These are phyloP conservation scores for Clarias platycephalus DNA, from an alignment of 2,797 vertebrate genomes.

Conservation along the genomic window DNA sequence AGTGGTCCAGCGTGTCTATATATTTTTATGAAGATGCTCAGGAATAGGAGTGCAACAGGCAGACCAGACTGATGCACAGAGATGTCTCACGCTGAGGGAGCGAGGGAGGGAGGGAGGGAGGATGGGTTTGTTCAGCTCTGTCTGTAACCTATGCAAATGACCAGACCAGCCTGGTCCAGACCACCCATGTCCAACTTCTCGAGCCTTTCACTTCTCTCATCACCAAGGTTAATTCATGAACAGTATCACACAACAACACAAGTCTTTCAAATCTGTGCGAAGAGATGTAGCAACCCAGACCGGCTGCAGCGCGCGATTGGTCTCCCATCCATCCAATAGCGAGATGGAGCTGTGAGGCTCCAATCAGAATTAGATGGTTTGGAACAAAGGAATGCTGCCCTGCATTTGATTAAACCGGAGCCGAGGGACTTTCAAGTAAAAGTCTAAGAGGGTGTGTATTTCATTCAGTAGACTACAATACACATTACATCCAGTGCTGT, in stretches of 20 bases:
- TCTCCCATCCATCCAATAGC: slow-evolving; percentile 51
- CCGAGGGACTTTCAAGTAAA: slow-evolving; percentile 46
- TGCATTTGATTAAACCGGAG: slow-evolving; percentile 54
- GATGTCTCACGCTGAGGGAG: slow-evolving; percentile 47
- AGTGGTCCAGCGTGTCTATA: slow-evolving; percentile 22
- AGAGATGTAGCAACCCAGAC: slow-evolving; percentile 58
- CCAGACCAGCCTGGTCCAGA: slow-evolving; percentile 46
- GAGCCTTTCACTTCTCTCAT: slow-evolving; percentile 22
- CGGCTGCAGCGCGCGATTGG: slow-evolving; percentile 48
- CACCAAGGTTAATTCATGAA: slow-evolving; percentile 49
- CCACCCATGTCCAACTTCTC: slow-evolving; percentile 59
- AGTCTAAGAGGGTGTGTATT: slow-evolving; percentile 44
- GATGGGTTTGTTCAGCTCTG: slow-evolving; percentile 62
- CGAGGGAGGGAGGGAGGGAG: slow-evolving; percentile 46
- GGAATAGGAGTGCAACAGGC: slow-evolving; percentile 64
- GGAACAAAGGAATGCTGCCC: slow-evolving; percentile 59
- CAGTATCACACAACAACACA: slow-evolving; percentile 45
- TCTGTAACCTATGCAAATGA: slow-evolving; percentile 78
- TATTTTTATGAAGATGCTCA: slow-evolving; percentile 34
- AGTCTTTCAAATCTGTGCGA: slow-evolving; percentile 51
- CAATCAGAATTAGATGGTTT: slow-evolving; percentile 57
- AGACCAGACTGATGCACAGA: slow-evolving; percentile 53
- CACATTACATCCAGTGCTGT: slow-evolving; percentile 20
- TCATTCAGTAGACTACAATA: slow-evolving; percentile 23
- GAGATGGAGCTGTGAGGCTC: slow-evolving; percentile 44